Evolutionary conservation across 2,888 invertebrate genomes (phyloP), one percentile per base, ranked within the genome.

Genomic region (Steinernema hermaphroditum): DNA sequence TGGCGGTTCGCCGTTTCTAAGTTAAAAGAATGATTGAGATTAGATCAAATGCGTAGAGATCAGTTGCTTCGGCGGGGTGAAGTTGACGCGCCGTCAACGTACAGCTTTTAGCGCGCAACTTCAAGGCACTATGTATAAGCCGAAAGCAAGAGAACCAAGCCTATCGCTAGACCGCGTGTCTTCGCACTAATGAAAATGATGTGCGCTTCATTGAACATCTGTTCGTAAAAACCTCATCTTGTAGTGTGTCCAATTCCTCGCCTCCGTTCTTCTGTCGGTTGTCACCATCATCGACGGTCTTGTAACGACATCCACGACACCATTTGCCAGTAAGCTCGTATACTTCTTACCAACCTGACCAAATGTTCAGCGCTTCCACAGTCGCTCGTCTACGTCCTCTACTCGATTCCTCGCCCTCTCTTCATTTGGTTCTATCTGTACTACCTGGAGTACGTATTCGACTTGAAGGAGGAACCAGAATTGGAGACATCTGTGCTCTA

Each of bases 361-460:
- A n/a, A n/a, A n/a, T n/a, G n/a, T n/a, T n/a, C 27, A 54, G 54
- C 54, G 6, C 54, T 54, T 27, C 54, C 54, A 27, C 24, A 24
- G 4, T 54, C 54, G 2, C 54, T 54, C 27, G 16, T 46, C 46
- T 46, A 46, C 46, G 16, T 16, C 16, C 54, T 54, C 54, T 54
- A 54, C 27, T 54, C 54, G 24, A 22, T 54, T 22, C 54, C 54
- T 8, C 54, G 54, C 2, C 54, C 54, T 4, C 22, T 54, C 24
- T 54, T 54, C 54, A 54, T 54, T 27, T 54, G 54, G 54, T 54
- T 54, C 27, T 54, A 54, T 27, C 54, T 54, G 6, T 54, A 54
- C 54, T 54, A 54, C 54, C 54, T 54, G 24, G 54, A 54, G 16
- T 54, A 54, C 27, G 54, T 54, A 6, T 54, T 54, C 19, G 54